Conservation (phyloP, 1,140 invertebrate species). For the Megathymus violae region DNA sequence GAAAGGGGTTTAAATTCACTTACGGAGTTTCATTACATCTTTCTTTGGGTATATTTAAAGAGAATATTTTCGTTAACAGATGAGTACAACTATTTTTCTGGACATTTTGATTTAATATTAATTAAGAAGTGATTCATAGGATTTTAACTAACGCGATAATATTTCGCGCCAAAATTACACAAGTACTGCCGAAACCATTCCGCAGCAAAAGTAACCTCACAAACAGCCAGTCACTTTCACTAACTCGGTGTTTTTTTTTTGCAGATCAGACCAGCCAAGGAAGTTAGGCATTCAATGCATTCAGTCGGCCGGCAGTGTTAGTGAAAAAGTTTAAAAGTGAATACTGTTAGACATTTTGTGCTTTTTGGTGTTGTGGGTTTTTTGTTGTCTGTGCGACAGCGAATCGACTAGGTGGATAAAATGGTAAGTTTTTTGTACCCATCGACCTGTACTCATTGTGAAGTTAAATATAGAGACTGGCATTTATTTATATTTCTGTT, state of each 20-base stretch:
- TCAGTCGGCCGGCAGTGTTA: conserved; percentile 20
- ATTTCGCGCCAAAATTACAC: conserved; percentile 32
- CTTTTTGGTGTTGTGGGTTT: conserved; percentile 24
- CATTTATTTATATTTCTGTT: not conserved
- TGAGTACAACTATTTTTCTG: no score
- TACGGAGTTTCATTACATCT: no score
- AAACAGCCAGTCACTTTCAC: conserved; percentile 53
- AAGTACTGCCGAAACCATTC: conserved; percentile 26
- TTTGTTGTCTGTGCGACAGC: conserved; percentile 8
- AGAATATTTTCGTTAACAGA: no score
- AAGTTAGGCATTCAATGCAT: conserved; percentile 44
- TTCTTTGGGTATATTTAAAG: no score
- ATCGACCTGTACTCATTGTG: not conserved
- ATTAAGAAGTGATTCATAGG: no score
- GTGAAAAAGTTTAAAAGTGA: conserved; percentile 25
- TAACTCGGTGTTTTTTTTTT: conserved; percentile 54
- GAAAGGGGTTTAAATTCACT: no score
- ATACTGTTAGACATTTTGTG: conserved; percentile 23
- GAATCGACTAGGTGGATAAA: not conserved
- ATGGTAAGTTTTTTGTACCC: conserved; percentile 17
- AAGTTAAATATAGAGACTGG: not conserved
- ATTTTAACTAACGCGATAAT: conserved; percentile 12
- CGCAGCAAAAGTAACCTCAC: conserved; percentile 46
- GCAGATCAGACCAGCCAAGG: conserved; percentile 46
- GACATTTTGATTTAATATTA: no score